A percentile compares a stretch with the other conserved stretches of the same genome.
These are phyloP conservation scores for Rotaria socialis DNA, from an alignment of 2,888 invertebrate species.

Conservation along the genomic window DNA sequence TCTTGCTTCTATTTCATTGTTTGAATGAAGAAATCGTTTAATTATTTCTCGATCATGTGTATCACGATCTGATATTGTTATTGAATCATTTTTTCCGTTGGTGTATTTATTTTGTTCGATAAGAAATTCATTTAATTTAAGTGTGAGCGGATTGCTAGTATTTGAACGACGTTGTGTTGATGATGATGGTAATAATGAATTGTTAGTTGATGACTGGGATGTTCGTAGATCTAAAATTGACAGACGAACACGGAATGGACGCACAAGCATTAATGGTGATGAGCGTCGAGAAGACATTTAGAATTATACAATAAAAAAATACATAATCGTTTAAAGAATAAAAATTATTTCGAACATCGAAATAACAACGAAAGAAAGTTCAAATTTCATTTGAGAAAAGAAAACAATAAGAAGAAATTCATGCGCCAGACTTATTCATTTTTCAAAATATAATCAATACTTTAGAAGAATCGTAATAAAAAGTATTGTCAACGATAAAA, in stretches of 20 bases:
- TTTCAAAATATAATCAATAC: too few species aligned
- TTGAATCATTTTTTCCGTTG: background rate
- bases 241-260: conserved; percentile 20
- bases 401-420: too few species aligned
- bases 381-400: too few species aligned
- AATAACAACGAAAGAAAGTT: too few species aligned
- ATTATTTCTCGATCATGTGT: conserved; percentile 32
- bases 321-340: background rate
- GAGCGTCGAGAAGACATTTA: background rate
- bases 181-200: background rate
- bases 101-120: background rate
- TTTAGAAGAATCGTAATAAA: too few species aligned
- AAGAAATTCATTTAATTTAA: conserved; percentile 9
- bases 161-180: background rate
- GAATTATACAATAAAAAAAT: background rate
- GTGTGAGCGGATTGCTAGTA: background rate
- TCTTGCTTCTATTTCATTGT: conserved; percentile 41
- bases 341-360: too few species aligned
- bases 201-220: background rate
- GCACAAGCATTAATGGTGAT: background rate
- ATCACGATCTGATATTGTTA: background rate
- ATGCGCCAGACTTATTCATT: too few species aligned
- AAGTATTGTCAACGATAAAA: too few species aligned
- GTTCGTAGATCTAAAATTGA: conserved; percentile 5
- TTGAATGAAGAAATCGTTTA: conserved; percentile 14